Evolutionary conservation across 2,113 vertebrate species (phyloP).

Genomic region (Oryctolagus cuniculus): DNA sequence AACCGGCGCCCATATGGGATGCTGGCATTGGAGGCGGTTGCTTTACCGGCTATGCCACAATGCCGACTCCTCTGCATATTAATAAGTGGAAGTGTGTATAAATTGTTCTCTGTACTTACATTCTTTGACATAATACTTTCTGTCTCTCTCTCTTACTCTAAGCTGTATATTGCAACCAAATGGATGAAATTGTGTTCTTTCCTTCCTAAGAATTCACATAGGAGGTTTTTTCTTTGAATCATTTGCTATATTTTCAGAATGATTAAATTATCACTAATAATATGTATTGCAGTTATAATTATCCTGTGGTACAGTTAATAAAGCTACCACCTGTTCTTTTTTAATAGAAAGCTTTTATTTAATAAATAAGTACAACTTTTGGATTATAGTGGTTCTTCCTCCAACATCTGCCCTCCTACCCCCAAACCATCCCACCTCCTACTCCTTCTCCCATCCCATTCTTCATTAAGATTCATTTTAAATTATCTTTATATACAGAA

Average conservation of each 20-base stretch:
- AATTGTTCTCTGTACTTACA: neutral
- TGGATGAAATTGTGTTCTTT: neutral
- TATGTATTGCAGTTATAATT: conserved; percentile 59
- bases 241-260: conserved; percentile 30
- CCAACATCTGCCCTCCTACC: no score
- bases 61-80: neutral
- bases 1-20: no score
- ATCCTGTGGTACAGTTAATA: neutral
- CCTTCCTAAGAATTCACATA: neutral
- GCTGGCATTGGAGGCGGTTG: no score
- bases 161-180: neutral
- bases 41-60: no score
- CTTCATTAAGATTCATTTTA: no score
- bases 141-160: neutral
- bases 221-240: conserved; percentile 35
- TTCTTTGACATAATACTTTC: neutral
- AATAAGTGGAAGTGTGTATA: neutral
- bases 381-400: no score
- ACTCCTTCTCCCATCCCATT: no score
- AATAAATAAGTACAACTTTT: no score
- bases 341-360: no score
- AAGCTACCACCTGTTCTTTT: neutral
- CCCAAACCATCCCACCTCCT: no score
- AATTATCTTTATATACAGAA: no score
- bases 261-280: conserved; percentile 11